Evolutionary conservation across 2,797 vertebrate species (phyloP).

Genomic region (Florisuga fusca): DNA sequence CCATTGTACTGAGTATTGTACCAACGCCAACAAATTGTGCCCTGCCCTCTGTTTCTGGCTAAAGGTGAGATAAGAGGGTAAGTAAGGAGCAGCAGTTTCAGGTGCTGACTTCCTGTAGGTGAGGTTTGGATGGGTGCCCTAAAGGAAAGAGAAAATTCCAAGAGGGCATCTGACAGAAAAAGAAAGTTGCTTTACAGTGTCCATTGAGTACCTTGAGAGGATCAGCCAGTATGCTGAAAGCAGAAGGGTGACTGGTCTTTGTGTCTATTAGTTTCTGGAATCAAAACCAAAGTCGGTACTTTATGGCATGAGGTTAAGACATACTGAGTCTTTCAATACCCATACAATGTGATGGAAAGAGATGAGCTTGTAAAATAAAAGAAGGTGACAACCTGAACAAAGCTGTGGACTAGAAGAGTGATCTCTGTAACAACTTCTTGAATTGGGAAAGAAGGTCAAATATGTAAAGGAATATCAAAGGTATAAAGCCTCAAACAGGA

Average conservation of each 20-base stretch:
- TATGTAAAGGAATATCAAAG: neutral
- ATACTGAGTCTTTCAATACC: neutral
- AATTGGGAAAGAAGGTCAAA: neutral
- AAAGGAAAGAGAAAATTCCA: neutral
- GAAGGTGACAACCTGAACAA: neutral
- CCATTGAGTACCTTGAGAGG: neutral
- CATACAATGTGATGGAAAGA: neutral
- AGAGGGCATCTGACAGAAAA: neutral
- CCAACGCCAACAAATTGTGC: neutral
- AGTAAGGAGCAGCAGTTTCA: neutral
- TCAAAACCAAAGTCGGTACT: neutral
- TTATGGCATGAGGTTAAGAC: neutral
- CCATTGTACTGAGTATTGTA: neutral
- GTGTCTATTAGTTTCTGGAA: neutral
- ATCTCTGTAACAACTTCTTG: neutral
- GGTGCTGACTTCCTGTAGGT: neutral
- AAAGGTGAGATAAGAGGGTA: neutral
- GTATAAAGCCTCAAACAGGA: neutral
- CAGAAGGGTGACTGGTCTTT: neutral
- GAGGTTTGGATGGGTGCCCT: neutral
- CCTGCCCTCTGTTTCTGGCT: neutral
- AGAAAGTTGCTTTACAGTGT: accelerated
- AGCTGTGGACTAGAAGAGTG: neutral
- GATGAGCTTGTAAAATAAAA: neutral
- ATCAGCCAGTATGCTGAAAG: neutral